Evolutionary conservation across 2,888 invertebrate species (phyloP).

Genomic region (Noctua janthina): DNA sequence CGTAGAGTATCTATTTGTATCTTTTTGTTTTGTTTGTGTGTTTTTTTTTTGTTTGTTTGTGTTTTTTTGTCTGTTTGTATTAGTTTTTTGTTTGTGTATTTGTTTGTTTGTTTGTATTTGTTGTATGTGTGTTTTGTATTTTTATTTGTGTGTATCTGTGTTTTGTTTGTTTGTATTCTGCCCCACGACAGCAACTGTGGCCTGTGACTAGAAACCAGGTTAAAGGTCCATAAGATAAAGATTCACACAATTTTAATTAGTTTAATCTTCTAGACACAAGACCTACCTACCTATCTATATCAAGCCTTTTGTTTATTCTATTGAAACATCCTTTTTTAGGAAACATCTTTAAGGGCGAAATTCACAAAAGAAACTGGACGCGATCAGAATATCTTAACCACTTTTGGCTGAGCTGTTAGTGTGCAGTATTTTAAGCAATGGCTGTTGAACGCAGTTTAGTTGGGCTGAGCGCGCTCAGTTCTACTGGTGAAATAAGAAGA

Average conservation of each 20-base stretch:
- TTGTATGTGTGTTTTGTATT: no score
- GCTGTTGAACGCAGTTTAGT: no score
- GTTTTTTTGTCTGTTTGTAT: no score
- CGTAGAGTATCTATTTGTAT: not conserved
- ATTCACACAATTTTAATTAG: not conserved
- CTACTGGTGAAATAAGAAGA: not conserved
- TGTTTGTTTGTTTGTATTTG: no score
- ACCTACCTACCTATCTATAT: no score
- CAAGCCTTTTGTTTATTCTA: no score
- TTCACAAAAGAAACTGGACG: not conserved
- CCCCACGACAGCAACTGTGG: constrained; percentile 3
- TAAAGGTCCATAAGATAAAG: not conserved
- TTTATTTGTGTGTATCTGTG: no score
- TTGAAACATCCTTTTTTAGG: no score
- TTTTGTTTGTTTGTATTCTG: not conserved
- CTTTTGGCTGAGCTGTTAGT: not conserved
- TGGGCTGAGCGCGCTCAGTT: not conserved
- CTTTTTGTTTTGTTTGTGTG: not conserved
- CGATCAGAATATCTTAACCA: not conserved
- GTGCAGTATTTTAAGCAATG: not conserved
- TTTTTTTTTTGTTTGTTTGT: no score
- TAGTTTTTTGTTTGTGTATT: no score
- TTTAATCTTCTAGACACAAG: not conserved
- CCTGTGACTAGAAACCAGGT: not conserved
- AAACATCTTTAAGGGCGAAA: not conserved